Conservation (phyloP, 2,113 vertebrate species). For the Tonatia bakeri region DNA sequence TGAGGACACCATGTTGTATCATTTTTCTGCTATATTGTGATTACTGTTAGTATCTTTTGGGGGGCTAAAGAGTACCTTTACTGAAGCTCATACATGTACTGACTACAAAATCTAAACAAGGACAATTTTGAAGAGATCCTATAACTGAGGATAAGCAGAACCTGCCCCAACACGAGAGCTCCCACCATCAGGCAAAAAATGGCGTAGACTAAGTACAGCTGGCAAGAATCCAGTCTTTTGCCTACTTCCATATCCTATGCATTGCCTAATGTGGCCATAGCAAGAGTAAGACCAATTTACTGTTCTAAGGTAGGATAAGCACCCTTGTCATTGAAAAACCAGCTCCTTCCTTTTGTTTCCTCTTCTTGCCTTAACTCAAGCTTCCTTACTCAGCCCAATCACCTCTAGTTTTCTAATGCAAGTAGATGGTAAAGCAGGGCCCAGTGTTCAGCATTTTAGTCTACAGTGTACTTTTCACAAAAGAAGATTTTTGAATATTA, state of each 20-base stretch:
- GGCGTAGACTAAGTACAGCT: background rate
- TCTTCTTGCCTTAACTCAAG: background rate
- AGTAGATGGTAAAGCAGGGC: background rate
- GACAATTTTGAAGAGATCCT: background rate
- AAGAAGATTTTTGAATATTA: conserved; percentile 26
- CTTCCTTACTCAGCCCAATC: background rate
- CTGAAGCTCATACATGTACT: background rate
- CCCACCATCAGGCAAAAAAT: background rate
- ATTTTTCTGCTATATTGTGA: background rate
- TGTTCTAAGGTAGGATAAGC: background rate
- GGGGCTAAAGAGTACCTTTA: background rate
- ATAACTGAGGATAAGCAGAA: background rate
- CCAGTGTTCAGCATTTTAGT: conserved; percentile 24
- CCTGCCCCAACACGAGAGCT: background rate
- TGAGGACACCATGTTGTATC: conserved; percentile 19
- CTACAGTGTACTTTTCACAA: background rate
- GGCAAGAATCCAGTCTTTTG: background rate
- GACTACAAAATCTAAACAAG: conserved; percentile 13
- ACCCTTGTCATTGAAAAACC: background rate
- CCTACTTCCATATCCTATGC: background rate
- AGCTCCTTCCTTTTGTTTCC: background rate
- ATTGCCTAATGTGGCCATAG: background rate
- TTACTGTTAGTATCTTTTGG: conserved; percentile 1
- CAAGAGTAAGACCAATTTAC: background rate
- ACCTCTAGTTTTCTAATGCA: background rate